phyloP scores from a whole-genome alignment of 2,797 vertebrate species.

The Mus caroli region DNA sequence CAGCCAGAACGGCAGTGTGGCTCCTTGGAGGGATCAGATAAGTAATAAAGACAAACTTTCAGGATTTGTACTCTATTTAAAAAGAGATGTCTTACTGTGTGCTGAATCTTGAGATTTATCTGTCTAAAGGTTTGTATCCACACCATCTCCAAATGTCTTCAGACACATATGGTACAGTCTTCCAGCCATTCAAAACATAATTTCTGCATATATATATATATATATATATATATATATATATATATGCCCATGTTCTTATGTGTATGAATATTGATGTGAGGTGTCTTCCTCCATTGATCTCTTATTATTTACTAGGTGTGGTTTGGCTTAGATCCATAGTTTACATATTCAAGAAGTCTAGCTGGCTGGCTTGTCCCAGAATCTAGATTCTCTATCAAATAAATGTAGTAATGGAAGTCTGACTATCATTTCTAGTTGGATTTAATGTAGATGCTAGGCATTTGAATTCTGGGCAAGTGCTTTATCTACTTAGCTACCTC shows the following conservation, averaged over 20 bases:
- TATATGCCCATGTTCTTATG: background rate
- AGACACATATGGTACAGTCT: background rate
- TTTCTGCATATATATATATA: background rate
- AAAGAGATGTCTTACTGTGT: constrained; percentile 62
- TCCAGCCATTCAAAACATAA: background rate
- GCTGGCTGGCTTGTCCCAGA: background rate
- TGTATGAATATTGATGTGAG: background rate
- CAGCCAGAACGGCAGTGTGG: constrained; percentile 84
- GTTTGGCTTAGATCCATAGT: background rate
- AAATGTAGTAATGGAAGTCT: background rate
- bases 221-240: no score
- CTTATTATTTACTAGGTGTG: background rate
- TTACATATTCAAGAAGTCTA: background rate
- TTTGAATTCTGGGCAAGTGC: background rate
- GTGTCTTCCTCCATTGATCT: background rate
- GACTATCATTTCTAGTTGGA: no score
- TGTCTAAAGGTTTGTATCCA: background rate
- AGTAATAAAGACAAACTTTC: constrained; percentile 79
- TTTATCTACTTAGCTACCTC: background rate
- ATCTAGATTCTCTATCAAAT: background rate
- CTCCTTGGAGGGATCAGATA: constrained; percentile 81
- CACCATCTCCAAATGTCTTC: constrained; percentile 4
- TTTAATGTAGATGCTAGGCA: background rate
- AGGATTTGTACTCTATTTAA: constrained; percentile 65
- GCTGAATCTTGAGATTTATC: constrained; percentile 29